A percentile compares a stretch with the other conserved stretches of the same genome.
These are phyloP conservation scores for Ophraella communa DNA, from an alignment of 2,888 invertebrate genomes.

Conservation along the genomic window DNA sequence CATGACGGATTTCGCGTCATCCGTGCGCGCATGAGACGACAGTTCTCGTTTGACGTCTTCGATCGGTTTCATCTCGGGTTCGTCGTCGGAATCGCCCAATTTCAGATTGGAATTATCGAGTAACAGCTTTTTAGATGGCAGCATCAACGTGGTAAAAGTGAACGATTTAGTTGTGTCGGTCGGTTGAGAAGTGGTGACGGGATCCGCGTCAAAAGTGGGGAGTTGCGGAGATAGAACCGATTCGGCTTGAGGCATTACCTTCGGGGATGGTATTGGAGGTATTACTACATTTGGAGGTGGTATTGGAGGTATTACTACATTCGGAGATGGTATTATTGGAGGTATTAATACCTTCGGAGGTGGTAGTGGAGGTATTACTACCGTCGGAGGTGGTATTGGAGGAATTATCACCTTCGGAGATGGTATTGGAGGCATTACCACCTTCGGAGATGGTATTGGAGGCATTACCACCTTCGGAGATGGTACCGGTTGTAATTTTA, in stretches of 20 bases:
- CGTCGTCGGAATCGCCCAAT: slow-evolving; percentile 49
- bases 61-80: slow-evolving; percentile 39
- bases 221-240: slow-evolving; percentile 34
- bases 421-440: slow-evolving; percentile 33
- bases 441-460: slow-evolving; percentile 34
- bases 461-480: slow-evolving; percentile 37
- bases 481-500: slow-evolving; percentile 44
- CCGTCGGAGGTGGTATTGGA: slow-evolving; percentile 37
- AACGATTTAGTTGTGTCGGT: slow-evolving; percentile 36
- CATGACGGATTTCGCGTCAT: background rate
- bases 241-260: no score
- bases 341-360: slow-evolving; percentile 36
- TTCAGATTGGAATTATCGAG: slow-evolving; percentile 47
- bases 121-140: slow-evolving; percentile 47
- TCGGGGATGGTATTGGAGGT: slow-evolving; percentile 29
- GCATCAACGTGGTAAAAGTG: slow-evolving; percentile 45
- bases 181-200: background rate
- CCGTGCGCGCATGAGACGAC: background rate
- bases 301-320: slow-evolving; percentile 44
- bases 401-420: slow-evolving; percentile 35
- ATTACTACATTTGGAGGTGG: slow-evolving; percentile 40
- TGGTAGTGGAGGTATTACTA: slow-evolving; percentile 43
- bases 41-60: slow-evolving; percentile 34
- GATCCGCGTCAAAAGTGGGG: background rate
- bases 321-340: slow-evolving; percentile 28